Percentiles rank a stretch among this genome's conserved stretches.
These are phyloP conservation scores for Rhineura floridana DNA, from an alignment of 2,113 vertebrate genomes.

Conservation along the genomic window DNA sequence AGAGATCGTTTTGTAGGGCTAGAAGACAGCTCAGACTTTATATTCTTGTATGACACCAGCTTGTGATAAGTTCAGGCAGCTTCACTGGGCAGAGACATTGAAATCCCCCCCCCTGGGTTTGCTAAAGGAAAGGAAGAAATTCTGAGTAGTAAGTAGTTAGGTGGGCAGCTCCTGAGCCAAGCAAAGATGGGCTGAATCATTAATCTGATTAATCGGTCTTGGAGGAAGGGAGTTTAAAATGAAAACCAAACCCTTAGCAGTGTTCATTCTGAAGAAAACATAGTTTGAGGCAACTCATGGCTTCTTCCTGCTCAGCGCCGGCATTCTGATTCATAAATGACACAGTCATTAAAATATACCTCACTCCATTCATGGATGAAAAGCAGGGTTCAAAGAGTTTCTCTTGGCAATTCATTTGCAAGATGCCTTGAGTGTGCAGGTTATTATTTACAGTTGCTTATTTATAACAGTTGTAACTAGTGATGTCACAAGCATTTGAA, in stretches of 20 bases:
- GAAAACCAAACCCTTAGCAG: neutral
- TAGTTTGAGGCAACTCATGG: neutral
- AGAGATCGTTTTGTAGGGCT: neutral
- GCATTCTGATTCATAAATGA: neutral
- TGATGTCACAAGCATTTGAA: too few species aligned
- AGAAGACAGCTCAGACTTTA: neutral
- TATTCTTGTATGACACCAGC: neutral
- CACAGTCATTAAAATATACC: neutral
- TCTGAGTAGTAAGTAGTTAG: neutral
- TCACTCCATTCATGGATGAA: neutral
- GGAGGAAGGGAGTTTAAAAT: neutral
- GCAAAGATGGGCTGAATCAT: neutral
- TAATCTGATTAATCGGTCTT: neutral
- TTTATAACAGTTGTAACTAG: neutral
- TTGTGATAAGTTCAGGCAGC: neutral
- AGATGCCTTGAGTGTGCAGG: rapidly evolving
- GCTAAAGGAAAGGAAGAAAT: neutral
- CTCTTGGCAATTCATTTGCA: too few species aligned
- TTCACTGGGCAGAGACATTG: neutral
- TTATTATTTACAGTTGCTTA: neutral
- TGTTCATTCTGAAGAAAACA: neutral
- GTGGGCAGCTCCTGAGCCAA: neutral
- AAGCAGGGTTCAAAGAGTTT: rapidly evolving
- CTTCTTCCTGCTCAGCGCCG: neutral
- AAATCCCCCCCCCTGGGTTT: neutral